Evolutionary conservation across 2,113 vertebrate species (phyloP).

Genomic region (Microcebus ravelobensis): DNA sequence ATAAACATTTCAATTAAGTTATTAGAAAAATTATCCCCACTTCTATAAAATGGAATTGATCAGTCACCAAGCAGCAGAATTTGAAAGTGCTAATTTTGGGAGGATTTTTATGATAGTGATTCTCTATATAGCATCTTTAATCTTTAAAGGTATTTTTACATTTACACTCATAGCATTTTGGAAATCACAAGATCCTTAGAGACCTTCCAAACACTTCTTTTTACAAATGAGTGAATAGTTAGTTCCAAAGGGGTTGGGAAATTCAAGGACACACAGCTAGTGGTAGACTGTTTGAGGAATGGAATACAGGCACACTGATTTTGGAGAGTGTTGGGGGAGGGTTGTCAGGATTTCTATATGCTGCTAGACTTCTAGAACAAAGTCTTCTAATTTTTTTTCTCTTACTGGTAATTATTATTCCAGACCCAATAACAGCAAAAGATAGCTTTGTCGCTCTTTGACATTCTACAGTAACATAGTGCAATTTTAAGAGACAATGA

Average conservation of each 20-base stretch:
- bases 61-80: neutral
- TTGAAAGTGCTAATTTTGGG: neutral
- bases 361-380: neutral
- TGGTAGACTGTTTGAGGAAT: neutral
- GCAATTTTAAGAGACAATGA: neutral
- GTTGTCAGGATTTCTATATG: neutral
- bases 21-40: neutral
- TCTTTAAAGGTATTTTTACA: neutral
- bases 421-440: neutral
- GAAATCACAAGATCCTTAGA: neutral
- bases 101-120: neutral
- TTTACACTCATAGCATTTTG: neutral
- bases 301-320: neutral
- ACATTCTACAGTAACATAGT: neutral
- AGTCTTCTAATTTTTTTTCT: neutral
- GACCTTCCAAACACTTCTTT: neutral
- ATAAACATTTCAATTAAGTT: conserved; percentile 7
- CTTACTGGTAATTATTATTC: neutral
- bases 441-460: neutral
- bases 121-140: neutral
- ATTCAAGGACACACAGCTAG: neutral
- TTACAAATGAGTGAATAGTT: neutral
- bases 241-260: neutral
- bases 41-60: neutral
- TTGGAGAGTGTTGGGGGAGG: neutral